phyloP scores from a whole-genome alignment of 2,113 vertebrate species.

The Atractosteus spatula region DNA sequence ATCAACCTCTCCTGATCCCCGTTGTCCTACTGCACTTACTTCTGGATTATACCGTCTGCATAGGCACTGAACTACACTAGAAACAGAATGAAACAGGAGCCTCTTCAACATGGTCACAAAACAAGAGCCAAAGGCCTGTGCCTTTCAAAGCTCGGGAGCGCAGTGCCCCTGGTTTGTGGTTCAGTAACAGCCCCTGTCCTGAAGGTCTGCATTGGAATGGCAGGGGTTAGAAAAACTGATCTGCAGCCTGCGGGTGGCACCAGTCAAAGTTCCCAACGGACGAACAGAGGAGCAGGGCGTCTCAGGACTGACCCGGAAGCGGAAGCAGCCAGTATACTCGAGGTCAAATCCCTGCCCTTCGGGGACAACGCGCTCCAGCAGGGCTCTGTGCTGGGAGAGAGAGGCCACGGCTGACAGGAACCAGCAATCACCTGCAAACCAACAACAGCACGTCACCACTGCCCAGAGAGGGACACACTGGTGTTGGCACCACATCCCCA shows the following conservation, averaged over 20 bases:
- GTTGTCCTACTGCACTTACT: too few species aligned
- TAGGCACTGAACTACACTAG: too few species aligned
- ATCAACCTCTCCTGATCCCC: too few species aligned
- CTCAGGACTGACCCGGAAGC: constrained; percentile 54
- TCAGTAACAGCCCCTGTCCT: background rate
- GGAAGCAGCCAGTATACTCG: constrained; percentile 60
- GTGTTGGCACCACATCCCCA: too few species aligned
- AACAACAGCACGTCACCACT: background rate
- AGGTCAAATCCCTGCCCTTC: constrained; percentile 53
- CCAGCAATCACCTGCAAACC: constrained; percentile 67
- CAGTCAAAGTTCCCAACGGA: background rate
- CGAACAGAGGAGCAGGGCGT: background rate
- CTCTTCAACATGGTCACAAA: too few species aligned
- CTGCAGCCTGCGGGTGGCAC: too few species aligned
- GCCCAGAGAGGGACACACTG: background rate
- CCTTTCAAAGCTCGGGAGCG: too few species aligned
- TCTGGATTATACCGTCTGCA: too few species aligned
- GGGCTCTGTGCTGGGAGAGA: constrained; percentile 47
- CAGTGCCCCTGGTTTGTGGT: too few species aligned
- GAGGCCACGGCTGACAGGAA: constrained; percentile 67
- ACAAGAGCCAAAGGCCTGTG: too few species aligned
- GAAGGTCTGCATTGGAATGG: background rate
- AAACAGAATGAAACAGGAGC: too few species aligned
- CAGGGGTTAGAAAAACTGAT: too few species aligned
- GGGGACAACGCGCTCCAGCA: constrained; percentile 62